Base-by-base conservation (phyloP, 2,113 vertebrate genomes). In the Amphiprion percula region DNA sequence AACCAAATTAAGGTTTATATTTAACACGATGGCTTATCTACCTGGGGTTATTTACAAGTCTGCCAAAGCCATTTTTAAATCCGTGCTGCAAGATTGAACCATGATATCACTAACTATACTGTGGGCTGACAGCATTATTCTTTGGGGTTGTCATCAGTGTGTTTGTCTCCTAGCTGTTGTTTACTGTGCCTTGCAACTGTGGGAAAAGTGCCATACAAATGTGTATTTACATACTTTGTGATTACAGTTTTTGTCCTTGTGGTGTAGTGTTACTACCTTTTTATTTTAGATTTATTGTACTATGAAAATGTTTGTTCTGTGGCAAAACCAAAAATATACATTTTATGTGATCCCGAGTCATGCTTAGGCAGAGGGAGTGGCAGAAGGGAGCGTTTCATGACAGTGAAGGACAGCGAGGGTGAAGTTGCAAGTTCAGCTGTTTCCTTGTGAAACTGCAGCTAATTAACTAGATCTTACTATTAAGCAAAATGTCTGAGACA, bases 241-340 rank as follows among this genome's bases (percentile, higher is more conserved):
- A 84, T 84, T 84, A 65, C 78, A 74, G 71, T 53, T 84, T 76
- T 54, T 58, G 37, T 63, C 49, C 44, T 54, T 67, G 56, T 60
- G 72, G 80, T 37, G 9, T 44, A 5, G 33, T 15, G 19, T 78
- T 68, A 66, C 64, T 66, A 39, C 54, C 19, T 72, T 72, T 60
- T 53, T 23, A 33, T 71, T 84, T 82, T 69, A 84, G 80, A 80
- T 84, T 82, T 80, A 84, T 67, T 73, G 74, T 75, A 24, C 62
- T 6, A 54, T 77, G 21, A 77, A 87, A 77, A 62, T 66, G 74
- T 77, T 84, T 79, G 54, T 67, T 80, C 70, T 77, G 65, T 63
- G 30, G 19, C 52, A 68, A 64, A 65, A 84, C 81, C 72, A 65
- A 82, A 78, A 64, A 62, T 68, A 69, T 75, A 74, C 66, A 71